Conservation (phyloP, 2,797 vertebrate genomes). For the Spinus olivaceus region DNA sequence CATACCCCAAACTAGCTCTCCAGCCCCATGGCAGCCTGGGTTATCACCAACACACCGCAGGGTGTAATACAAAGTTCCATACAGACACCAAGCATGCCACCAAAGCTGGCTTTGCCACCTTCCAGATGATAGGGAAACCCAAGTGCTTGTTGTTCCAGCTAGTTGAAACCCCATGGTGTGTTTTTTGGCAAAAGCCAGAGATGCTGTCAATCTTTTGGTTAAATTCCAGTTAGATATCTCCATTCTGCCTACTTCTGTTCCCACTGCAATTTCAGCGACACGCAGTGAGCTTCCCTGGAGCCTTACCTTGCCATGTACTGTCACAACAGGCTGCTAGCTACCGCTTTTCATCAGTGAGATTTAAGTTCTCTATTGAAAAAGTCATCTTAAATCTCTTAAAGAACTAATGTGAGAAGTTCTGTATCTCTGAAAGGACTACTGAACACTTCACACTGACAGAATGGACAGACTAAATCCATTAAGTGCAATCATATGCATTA, state of each 20-base stretch:
- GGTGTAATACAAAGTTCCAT: neutral
- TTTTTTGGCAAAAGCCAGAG: neutral
- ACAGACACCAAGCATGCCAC: neutral
- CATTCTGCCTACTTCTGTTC: constrained; percentile 13
- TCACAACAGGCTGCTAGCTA: neutral
- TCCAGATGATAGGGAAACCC: neutral
- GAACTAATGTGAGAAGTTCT: neutral
- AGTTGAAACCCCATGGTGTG: neutral
- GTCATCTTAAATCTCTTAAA: neutral
- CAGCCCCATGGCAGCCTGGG: neutral
- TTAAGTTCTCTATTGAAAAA: neutral
- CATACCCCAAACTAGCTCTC: neutral
- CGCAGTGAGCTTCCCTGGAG: neutral
- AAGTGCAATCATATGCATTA: neutral
- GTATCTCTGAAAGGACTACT: neutral
- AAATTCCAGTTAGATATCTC: constrained; percentile 28
- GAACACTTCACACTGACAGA: neutral
- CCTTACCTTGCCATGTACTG: neutral
- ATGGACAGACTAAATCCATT: neutral
- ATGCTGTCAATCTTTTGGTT: constrained; percentile 31
- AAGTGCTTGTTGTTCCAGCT: neutral
- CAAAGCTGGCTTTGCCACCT: neutral
- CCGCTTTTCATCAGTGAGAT: neutral
- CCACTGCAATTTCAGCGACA: neutral
- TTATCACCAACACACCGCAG: neutral